These are phyloP conservation scores for Eristalis tenax DNA, from an alignment of 2,888 invertebrate species.

Conservation along the genomic window DNA sequence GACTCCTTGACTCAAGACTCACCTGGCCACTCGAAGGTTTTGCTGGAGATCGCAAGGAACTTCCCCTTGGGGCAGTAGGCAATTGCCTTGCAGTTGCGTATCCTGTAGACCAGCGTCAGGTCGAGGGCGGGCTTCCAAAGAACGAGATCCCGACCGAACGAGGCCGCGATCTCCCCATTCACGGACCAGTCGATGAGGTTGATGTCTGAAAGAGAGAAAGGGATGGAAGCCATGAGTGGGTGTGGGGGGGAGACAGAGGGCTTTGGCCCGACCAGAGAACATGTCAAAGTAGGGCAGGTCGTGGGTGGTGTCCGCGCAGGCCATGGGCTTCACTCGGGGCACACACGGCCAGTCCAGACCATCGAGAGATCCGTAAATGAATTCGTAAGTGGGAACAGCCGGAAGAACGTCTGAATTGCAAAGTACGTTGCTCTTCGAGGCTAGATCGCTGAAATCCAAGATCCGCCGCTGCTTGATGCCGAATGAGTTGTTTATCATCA, in stretches of 20 bases:
- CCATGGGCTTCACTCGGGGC: conserved; percentile 77
- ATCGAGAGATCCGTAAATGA: conserved; percentile 48
- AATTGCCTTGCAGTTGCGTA: conserved; percentile 75
- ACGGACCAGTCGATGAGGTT: conserved; percentile 79
- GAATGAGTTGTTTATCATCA: conserved; percentile 73
- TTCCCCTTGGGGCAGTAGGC: conserved; percentile 77
- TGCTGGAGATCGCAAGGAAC: conserved; percentile 78
- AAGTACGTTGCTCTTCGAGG: conserved; percentile 26
- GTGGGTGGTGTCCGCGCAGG: conserved; percentile 77
- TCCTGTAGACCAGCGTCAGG: conserved; percentile 76
- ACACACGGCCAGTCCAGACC: conserved; percentile 78
- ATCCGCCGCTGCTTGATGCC: conserved; percentile 74
- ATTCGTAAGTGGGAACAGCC: conserved; percentile 23
- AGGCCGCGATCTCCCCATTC: conserved; percentile 78
- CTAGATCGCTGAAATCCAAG: conserved; percentile 74
- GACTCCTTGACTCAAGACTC: not conserved
- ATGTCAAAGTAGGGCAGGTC: conserved; percentile 77
- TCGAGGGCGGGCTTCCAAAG: conserved; percentile 77
- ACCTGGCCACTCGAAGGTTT: conserved; percentile 75
- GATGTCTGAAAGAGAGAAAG: conserved; percentile 69
- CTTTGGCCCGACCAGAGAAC: conserved; percentile 70
- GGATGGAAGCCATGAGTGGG: not conserved
- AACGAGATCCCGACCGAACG: conserved; percentile 78
- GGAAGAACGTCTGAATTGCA: conserved; percentile 27
- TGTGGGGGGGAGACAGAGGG: not conserved